These are phyloP conservation scores for Coelinius sp. DNA, from an alignment of 2,888 invertebrate species.

Conservation along the genomic window DNA sequence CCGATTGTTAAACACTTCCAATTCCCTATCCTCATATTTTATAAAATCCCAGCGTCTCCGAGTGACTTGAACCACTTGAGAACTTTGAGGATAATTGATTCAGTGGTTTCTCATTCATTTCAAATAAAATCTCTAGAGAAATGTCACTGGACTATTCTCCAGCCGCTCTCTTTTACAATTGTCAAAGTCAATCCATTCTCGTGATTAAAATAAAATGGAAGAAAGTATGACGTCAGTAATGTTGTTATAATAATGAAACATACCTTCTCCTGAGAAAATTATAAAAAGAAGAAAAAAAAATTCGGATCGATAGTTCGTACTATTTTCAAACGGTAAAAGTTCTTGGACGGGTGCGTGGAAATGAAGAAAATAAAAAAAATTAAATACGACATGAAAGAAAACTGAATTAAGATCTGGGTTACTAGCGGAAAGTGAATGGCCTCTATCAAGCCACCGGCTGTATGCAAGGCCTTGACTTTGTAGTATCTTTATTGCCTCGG, in stretches of 20 bases:
- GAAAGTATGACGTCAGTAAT: background rate
- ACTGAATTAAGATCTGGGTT: constrained; percentile 54
- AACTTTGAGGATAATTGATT: too few species aligned
- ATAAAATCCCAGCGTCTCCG: too few species aligned
- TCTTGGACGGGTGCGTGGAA: constrained; percentile 8
- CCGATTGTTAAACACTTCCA: too few species aligned
- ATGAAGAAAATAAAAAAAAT: background rate
- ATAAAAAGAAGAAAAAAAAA: background rate
- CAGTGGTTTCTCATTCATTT: too few species aligned
- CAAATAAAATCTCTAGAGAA: too few species aligned
- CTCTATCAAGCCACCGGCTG: constrained; percentile 18
- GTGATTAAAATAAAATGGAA: background rate
- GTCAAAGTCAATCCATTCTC: background rate
- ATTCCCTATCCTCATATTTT: too few species aligned
- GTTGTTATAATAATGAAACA: background rate
- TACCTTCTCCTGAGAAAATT: too few species aligned
- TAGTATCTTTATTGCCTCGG: background rate
- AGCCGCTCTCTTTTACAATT: background rate
- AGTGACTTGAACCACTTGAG: too few species aligned
- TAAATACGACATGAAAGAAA: constrained; percentile 7
- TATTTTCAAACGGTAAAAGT: constrained; percentile 12
- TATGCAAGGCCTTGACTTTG: constrained; percentile 46
- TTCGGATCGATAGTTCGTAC: background rate
- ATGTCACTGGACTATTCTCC: too few species aligned
- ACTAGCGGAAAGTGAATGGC: constrained; percentile 63